phyloP scores from a whole-genome alignment of 1,140 invertebrate species.

The Pectinophora gossypiella region DNA sequence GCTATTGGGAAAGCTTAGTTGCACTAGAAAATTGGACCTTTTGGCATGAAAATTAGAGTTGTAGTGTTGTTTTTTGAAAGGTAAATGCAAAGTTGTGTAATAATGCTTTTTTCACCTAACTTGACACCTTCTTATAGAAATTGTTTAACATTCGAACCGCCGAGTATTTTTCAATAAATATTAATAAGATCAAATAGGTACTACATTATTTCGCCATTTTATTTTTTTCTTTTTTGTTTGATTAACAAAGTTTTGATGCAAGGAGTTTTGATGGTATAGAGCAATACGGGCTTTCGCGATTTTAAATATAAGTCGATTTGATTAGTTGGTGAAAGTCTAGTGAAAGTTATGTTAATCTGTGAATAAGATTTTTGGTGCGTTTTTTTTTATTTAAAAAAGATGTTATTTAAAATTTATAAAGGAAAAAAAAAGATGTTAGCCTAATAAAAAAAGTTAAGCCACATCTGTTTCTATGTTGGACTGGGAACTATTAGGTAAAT shows the following conservation, averaged over 20 bases:
- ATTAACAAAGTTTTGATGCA: constrained; percentile 58
- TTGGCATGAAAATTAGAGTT: background rate
- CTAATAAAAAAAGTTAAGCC: too few relatives aligned
- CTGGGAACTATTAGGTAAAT: too few relatives aligned
- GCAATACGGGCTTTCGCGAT: too few relatives aligned
- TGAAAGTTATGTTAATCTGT: too few relatives aligned
- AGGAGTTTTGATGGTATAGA: background rate
- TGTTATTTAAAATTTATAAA: too few relatives aligned
- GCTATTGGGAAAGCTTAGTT: background rate
- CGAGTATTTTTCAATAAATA: constrained; percentile 67
- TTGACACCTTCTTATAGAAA: constrained; percentile 57
- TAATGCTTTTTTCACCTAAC: constrained; percentile 42
- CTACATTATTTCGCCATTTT: constrained; percentile 39
- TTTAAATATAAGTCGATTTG: too few relatives aligned
- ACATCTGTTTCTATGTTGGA: too few relatives aligned
- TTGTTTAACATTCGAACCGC: constrained; percentile 64
- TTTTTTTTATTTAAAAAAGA: too few relatives aligned
- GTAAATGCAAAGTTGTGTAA: constrained; percentile 16
- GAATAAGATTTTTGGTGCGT: too few relatives aligned
- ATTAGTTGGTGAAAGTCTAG: too few relatives aligned
- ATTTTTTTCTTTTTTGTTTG: constrained; percentile 42
- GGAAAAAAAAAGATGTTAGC: too few relatives aligned
- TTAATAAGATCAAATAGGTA: constrained; percentile 57
- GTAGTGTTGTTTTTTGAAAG: background rate
- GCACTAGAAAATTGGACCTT: background rate